These are phyloP conservation scores for Anodontia alba DNA, from an alignment of 2,888 invertebrate species.

Conservation along the genomic window DNA sequence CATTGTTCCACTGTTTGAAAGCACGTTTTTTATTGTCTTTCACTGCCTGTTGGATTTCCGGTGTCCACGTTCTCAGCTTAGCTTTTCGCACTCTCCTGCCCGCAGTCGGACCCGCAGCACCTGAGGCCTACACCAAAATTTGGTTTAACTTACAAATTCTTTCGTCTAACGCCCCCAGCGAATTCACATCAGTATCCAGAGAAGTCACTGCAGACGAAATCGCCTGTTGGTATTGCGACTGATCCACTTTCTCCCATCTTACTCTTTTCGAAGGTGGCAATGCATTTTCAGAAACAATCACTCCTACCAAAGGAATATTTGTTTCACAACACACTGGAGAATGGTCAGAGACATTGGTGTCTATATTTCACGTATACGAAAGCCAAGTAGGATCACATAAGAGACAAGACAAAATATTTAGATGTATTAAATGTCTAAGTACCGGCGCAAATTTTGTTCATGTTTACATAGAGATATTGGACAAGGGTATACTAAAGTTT, in stretches of 20 bases:
- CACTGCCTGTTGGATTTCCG: neutral
- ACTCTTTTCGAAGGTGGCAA: neutral
- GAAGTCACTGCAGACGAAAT: neutral
- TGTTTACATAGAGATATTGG: too few species aligned
- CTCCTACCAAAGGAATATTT: too few species aligned
- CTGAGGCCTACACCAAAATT: neutral
- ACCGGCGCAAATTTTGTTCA: too few species aligned
- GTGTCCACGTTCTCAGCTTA: neutral
- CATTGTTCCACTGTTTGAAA: neutral
- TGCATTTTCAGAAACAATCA: too few species aligned
- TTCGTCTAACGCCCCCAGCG: neutral
- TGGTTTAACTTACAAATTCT: neutral
- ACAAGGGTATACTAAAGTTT: too few species aligned
- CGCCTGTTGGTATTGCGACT: neutral
- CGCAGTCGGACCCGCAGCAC: neutral
- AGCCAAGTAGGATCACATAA: too few species aligned
- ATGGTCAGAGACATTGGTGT: neutral
- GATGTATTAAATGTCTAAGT: too few species aligned
- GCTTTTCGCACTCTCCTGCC: neutral
- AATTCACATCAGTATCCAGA: neutral
- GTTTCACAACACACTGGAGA: neutral
- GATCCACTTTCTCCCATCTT: slow-evolving; percentile 12
- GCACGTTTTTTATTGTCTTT: neutral
- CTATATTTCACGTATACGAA: too few species aligned
- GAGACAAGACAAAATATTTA: too few species aligned